Evolutionary conservation across 1,140 invertebrate species (phyloP).

Genomic region (Rhopalosiphum padi): DNA sequence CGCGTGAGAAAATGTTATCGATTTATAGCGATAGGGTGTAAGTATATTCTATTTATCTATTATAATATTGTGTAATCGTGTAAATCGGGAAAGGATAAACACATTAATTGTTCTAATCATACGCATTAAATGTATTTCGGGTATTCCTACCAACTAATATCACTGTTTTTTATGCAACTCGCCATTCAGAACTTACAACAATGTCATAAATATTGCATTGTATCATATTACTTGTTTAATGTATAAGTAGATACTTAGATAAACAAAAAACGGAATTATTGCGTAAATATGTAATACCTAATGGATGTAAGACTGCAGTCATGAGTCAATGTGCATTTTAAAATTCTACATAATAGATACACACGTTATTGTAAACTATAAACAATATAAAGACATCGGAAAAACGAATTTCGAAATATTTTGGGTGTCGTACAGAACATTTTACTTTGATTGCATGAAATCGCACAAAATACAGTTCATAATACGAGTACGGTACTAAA

Average conservation of each 20-base stretch:
- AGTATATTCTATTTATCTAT: no score
- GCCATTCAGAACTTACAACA: background rate
- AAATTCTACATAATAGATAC: background rate
- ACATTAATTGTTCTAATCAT: background rate
- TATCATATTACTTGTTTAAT: no score
- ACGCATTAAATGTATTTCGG: no score
- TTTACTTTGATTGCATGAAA: background rate
- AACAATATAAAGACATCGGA: no score
- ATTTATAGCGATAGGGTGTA: no score
- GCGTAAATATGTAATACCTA: background rate
- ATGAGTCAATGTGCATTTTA: background rate
- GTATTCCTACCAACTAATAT: no score
- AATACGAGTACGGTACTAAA: background rate
- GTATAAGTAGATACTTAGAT: no score
- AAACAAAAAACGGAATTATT: background rate
- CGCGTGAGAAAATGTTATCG: no score
- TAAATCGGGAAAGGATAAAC: background rate
- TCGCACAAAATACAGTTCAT: background rate
- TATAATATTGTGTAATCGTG: background rate
- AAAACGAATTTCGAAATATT: background rate
- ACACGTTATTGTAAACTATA: no score
- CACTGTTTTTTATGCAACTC: background rate
- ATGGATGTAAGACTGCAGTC: background rate
- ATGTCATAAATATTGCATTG: background rate
- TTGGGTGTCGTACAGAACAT: background rate